A percentile compares a stretch with the other conserved stretches of the same genome.
These are phyloP conservation scores for Mobula birostris DNA, from an alignment of 2,113 vertebrate genomes.

Conservation along the genomic window DNA sequence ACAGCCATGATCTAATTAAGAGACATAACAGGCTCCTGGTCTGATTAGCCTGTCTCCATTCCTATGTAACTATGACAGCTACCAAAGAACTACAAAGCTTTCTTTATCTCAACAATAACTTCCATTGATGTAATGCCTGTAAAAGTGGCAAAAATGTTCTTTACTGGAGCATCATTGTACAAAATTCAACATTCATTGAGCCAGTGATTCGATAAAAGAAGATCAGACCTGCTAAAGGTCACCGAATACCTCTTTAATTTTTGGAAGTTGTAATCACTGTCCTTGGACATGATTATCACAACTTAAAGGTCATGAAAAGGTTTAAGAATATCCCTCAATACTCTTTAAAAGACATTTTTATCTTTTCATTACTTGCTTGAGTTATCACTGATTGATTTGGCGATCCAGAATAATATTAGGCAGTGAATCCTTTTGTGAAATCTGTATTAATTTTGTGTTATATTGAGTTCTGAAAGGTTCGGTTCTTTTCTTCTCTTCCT, in stretches of 20 bases:
- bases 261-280: neutral
- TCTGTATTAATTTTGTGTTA: conserved; percentile 17
- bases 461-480: neutral
- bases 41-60: too few relatives aligned
- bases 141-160: neutral
- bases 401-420: conserved; percentile 25
- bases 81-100: neutral
- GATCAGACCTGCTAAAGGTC: neutral
- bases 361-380: conserved; percentile 34
- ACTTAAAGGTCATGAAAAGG: conserved; percentile 19
- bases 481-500: neutral
- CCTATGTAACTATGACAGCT: neutral
- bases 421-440: neutral
- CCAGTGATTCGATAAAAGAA: neutral
- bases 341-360: conserved; percentile 19
- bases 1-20: too few relatives aligned
- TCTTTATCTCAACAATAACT: neutral
- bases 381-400: conserved; percentile 28
- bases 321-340: neutral
- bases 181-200: neutral
- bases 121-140: neutral
- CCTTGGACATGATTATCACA: neutral
- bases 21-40: too few relatives aligned
- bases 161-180: neutral
- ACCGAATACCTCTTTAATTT: neutral